Evolutionary conservation across 2,797 vertebrate genomes (phyloP).

Genomic region (Valencia hispanica): DNA sequence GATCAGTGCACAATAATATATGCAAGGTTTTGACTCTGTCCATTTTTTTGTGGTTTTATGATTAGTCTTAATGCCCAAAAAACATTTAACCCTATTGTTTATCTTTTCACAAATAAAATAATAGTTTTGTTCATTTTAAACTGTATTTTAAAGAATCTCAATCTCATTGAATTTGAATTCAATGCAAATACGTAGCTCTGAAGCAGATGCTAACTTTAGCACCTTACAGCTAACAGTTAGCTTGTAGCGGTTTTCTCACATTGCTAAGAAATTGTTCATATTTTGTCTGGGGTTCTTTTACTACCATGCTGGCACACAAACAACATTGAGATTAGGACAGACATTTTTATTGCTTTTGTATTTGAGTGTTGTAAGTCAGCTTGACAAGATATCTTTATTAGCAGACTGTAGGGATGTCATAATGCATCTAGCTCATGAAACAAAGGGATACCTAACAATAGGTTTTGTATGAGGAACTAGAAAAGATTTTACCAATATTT

Average conservation of each 20-base stretch:
- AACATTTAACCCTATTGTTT: neutral
- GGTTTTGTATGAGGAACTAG: no score
- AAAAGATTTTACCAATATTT: no score
- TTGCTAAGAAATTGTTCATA: neutral
- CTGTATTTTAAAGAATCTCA: neutral
- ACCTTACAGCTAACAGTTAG: neutral
- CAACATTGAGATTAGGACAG: neutral
- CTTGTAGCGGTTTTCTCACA: neutral
- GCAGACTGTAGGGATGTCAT: no score
- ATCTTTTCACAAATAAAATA: neutral
- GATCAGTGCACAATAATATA: neutral
- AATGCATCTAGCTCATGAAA: no score
- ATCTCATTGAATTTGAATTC: neutral
- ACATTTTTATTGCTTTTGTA: neutral
- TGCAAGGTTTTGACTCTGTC: neutral
- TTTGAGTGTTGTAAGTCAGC: no score
- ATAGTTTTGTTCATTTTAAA: neutral
- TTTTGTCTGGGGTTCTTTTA: neutral
- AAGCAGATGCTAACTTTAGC: neutral
- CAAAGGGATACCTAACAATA: no score
- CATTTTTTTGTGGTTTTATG: neutral
- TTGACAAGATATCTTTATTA: no score
- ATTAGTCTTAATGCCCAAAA: neutral
- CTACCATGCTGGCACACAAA: neutral
- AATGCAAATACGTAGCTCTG: neutral